These are phyloP conservation scores for Pyxicephalus adspersus DNA, from an alignment of 2,113 vertebrate genomes.

Conservation along the genomic window DNA sequence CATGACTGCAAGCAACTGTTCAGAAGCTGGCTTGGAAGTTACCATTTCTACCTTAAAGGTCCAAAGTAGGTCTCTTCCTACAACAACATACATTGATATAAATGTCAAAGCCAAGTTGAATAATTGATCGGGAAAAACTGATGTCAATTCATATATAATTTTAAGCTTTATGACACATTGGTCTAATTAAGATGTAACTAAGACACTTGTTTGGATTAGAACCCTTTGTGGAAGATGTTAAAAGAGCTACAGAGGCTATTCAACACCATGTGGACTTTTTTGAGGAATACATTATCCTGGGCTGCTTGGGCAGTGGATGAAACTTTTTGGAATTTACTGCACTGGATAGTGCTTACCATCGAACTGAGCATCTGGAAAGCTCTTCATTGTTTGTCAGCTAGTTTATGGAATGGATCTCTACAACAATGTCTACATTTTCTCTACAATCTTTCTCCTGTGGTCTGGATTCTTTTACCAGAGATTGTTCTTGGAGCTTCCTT, in stretches of 20 bases:
- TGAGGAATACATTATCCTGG: slow-evolving; percentile 17
- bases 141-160: background rate
- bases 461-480: slow-evolving; percentile 42
- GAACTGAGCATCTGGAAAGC: slow-evolving; percentile 17
- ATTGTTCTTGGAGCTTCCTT: slow-evolving; percentile 9
- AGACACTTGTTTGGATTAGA: no score
- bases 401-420: slow-evolving; percentile 15
- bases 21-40: background rate
- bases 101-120: background rate
- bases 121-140: background rate
- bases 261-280: background rate
- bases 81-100: background rate
- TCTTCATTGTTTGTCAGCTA: background rate
- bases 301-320: slow-evolving; percentile 12
- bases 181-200: no score
- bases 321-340: background rate
- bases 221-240: background rate
- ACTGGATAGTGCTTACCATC: background rate
- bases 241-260: background rate
- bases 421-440: background rate
- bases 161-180: background rate
- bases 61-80: background rate
- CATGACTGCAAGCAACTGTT: background rate
- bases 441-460: background rate
- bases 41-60: background rate